Percentiles rank a stretch among this genome's conserved stretches.
phyloP scores from a whole-genome alignment of 2,888 invertebrate species.

The Pristionchus mayeri region DNA sequence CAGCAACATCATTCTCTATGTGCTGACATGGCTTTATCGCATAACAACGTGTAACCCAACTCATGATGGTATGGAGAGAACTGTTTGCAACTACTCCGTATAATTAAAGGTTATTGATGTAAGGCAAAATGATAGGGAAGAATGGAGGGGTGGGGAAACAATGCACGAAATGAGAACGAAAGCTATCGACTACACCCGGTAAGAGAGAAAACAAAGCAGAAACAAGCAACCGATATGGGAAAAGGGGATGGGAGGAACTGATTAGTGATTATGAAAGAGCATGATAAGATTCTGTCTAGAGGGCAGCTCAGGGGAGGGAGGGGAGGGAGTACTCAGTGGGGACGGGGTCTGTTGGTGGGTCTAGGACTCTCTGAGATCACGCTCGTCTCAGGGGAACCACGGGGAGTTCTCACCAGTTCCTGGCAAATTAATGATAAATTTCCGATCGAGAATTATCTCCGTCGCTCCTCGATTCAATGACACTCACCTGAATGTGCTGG shows the following conservation, averaged over 20 bases:
- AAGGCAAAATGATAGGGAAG: background rate
- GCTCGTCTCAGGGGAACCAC: conserved; percentile 53
- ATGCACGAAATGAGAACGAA: conserved; percentile 33
- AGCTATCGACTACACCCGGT: conserved; percentile 36
- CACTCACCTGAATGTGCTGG: conserved; percentile 88
- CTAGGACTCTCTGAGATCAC: conserved; percentile 9
- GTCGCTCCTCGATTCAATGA: background rate
- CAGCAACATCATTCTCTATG: background rate
- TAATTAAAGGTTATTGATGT: background rate
- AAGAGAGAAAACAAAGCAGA: background rate
- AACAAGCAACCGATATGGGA: conserved; percentile 21
- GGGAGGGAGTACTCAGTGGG: background rate
- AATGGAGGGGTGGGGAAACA: background rate
- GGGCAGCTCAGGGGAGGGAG: background rate
- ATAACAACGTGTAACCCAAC: background rate
- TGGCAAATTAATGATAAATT: background rate
- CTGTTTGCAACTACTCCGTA: conserved; percentile 29
- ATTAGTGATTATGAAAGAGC: conserved; percentile 22
- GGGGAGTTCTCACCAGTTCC: conserved; percentile 55
- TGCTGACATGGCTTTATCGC: background rate
- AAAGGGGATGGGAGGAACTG: background rate
- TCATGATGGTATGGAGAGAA: conserved; percentile 36
- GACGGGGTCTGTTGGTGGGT: conserved; percentile 12
- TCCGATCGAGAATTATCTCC: background rate
- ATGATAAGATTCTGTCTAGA: background rate